A percentile compares a stretch with the other conserved stretches of the same genome.
These are phyloP conservation scores for Hydrolagus affinis DNA, from an alignment of 2,113 vertebrate genomes.

Conservation along the genomic window DNA sequence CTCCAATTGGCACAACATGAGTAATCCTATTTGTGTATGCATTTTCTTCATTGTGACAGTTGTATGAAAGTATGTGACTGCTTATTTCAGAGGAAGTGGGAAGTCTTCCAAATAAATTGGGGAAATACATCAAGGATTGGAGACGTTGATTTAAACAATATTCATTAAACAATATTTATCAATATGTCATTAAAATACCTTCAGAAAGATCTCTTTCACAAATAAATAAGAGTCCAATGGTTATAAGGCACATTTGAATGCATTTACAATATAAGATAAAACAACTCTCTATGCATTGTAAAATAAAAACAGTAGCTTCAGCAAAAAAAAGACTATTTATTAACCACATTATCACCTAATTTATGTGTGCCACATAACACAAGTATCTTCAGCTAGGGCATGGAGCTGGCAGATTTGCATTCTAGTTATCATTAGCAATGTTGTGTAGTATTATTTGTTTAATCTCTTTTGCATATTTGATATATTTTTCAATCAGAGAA, in stretches of 20 bases:
- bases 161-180: not conserved
- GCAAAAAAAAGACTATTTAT: not conserved
- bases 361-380: no score
- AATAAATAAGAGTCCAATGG: not conserved
- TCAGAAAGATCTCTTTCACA: not conserved
- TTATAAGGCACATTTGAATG: not conserved
- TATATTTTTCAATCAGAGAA: slow-evolving; percentile 42
- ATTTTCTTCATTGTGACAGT: no score
- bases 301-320: not conserved
- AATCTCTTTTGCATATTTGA: not conserved
- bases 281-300: no score
- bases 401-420: not conserved
- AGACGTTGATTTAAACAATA: not conserved
- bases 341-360: no score
- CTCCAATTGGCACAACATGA: no score
- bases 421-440: not conserved
- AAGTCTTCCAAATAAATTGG: not conserved
- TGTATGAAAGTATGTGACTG: not conserved
- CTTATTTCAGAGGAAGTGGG: not conserved
- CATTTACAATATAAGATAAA: not conserved
- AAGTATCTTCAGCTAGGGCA: not conserved
- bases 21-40: no score
- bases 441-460: not conserved
- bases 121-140: not conserved
- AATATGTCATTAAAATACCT: not conserved